Evolutionary conservation across 2,113 vertebrate species (phyloP).

Genomic region (Telmatochromis brichardi): DNA sequence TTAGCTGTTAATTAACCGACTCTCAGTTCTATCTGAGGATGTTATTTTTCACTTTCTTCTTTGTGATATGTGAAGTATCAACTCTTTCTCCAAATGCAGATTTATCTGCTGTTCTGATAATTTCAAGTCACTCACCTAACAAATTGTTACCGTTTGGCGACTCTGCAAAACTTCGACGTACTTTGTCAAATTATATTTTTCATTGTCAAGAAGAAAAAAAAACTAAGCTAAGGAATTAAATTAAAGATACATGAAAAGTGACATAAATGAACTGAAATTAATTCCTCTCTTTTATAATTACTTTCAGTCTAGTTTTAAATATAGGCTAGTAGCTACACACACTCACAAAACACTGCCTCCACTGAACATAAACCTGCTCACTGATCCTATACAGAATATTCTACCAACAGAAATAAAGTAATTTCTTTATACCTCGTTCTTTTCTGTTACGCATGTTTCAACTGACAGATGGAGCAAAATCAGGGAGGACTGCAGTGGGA

Average conservation of each 20-base stretch:
- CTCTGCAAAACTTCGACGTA: accelerated
- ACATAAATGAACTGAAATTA: background rate
- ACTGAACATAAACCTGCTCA: background rate
- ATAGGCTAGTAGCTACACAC: background rate
- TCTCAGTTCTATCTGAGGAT: background rate
- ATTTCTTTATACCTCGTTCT: accelerated
- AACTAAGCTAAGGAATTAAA: background rate
- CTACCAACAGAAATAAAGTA: background rate
- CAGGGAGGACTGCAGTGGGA: background rate
- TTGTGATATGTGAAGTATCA: background rate
- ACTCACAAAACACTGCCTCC: background rate
- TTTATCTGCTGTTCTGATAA: accelerated
- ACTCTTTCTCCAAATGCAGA: background rate
- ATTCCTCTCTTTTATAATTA: background rate
- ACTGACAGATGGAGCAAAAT: background rate
- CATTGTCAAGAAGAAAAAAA: background rate
- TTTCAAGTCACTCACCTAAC: background rate
- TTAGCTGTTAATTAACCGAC: background rate
- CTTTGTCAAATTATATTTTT: background rate
- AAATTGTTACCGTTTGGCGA: accelerated
- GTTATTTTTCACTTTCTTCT: background rate
- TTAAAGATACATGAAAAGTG: background rate
- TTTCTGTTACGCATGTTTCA: background rate
- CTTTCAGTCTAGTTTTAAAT: background rate
- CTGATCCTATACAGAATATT: accelerated